These are phyloP conservation scores for Euzophera pinguis DNA, from an alignment of 2,888 invertebrate genomes.

Conservation along the genomic window DNA sequence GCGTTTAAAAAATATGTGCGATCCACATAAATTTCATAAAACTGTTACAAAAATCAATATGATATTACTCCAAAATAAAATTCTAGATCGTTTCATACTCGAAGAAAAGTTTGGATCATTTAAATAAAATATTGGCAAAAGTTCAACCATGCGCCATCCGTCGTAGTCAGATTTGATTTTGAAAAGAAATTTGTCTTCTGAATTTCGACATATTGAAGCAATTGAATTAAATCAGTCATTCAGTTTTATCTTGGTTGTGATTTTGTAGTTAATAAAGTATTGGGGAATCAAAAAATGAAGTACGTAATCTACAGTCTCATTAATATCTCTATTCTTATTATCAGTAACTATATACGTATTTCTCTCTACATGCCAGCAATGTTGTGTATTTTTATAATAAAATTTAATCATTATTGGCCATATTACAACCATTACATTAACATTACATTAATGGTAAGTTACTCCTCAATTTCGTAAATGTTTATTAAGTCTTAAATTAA, in stretches of 20 bases:
- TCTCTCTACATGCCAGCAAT: no score
- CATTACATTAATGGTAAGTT: no score
- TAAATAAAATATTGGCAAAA: conserved; percentile 64
- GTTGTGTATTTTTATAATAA: no score
- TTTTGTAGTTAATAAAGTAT: not conserved
- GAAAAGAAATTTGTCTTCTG: conserved; percentile 52
- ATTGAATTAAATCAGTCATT: conserved; percentile 17
- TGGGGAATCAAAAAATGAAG: not conserved
- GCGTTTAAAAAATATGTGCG: no score
- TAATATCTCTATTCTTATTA: no score
- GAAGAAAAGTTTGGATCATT: conserved; percentile 48
- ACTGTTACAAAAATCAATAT: not conserved
- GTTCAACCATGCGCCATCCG: conserved; percentile 53
- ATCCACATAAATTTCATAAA: no score
- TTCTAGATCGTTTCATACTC: conserved; percentile 38
- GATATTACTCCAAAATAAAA: conserved; percentile 30
- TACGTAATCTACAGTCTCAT: no score
- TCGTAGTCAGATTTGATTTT: conserved; percentile 52
- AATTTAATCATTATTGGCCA: no score
- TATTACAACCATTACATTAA: no score
- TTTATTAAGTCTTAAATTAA: no score
- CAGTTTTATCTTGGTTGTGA: conserved; percentile 11
- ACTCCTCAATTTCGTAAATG: no score
- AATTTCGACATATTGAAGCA: conserved; percentile 22
- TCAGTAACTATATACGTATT: no score